Conservation (phyloP, 2,113 vertebrate species). For the Rhabdornis inornatus region DNA sequence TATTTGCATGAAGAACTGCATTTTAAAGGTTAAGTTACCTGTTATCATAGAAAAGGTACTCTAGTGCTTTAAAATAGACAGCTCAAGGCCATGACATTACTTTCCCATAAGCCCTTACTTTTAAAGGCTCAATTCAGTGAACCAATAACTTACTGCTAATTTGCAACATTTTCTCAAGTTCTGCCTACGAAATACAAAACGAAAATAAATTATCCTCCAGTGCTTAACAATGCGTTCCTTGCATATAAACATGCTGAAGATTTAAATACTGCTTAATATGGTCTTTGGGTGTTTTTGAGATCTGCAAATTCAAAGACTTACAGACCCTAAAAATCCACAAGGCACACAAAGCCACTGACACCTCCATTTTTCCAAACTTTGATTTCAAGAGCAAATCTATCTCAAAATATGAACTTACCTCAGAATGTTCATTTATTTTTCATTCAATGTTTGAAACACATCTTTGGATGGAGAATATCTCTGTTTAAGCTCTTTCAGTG, state of each 20-base stretch:
- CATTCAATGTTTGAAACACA: neutral
- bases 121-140: constrained; percentile 22
- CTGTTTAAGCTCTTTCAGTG: neutral
- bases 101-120: constrained; percentile 14
- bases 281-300: neutral
- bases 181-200: constrained; percentile 10
- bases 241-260: neutral
- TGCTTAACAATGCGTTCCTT: neutral
- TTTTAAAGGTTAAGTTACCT: constrained; percentile 42
- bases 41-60: neutral
- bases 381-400: neutral
- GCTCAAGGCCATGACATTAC: constrained; percentile 1
- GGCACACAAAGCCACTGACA: neutral
- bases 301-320: neutral
- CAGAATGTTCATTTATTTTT: neutral
- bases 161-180: constrained; percentile 46
- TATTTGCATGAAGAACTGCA: constrained; percentile 15
- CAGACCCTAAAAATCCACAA: neutral
- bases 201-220: constrained; percentile 41
- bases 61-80: neutral
- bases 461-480: neutral
- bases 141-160: constrained; percentile 42
- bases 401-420: neutral
- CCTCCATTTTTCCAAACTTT: neutral
- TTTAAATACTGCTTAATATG: neutral